Evolutionary conservation across 2,888 invertebrate species (phyloP), one percentile per base, ranked within the genome.

Genomic region (Yponomeuta sedellus): DNA sequence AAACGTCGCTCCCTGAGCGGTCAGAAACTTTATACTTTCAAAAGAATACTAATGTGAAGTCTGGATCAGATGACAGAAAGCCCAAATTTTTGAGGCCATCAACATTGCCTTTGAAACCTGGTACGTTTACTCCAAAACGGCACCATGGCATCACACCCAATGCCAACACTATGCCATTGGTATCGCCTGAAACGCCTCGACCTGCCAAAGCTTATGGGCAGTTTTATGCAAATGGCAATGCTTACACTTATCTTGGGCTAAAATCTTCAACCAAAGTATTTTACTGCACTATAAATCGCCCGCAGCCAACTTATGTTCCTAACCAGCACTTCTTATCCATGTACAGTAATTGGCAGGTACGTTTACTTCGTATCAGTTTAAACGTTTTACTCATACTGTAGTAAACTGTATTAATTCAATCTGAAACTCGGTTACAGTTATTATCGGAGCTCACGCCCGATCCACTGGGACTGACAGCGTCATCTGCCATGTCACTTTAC

Each of bases 271-370:
- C 97, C 1, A 94, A 96, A 80, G 94, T 96, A 68, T 97, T 97
- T 74, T 99, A 97, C 83, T 98, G 98, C 77, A 98, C 98, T 1
- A 93, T 98, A 64, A 97, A 97, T 82, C 95, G 97, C 72, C 96
- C 97, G 0, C 98, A 99, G 80, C 98, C 99, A 1, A 97, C 97
- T 81, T 98, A 98, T 81, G 97, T 98, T 68, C 96, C 95, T 0
- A 96, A 97, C 74, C 95, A 96, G 82, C 96, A 96, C 77, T 96
- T 96, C 74, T 88, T 98, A 66, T 98, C 98, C 59, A 99, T 99
- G 98, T 99, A 99, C 82, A 98, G 98, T 66, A 98, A 98, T 81
- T 99, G 98, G 97, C 95, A 95, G 91, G 95, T 95, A n/a, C 19
- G 63, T 64, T 28, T 61, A 1, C 25, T 65, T 40, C 25, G 40